Conservation (phyloP, 2,888 invertebrate species). For the Lasioglossum figueresi region DNA sequence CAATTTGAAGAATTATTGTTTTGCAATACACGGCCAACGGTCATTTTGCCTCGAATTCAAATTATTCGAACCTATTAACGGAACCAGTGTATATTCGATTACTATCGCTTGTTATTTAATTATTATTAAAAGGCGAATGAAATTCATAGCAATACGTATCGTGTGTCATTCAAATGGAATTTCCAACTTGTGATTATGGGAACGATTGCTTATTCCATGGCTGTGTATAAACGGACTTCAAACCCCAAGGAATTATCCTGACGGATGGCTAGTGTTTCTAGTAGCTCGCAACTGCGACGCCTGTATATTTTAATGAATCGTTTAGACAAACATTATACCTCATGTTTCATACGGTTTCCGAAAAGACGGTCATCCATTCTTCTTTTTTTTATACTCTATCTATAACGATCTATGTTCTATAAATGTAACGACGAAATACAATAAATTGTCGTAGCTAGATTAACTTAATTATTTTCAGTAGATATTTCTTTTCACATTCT, state of each 20-base stretch:
- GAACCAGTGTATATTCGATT: slow-evolving; percentile 11
- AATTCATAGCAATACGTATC: slow-evolving; percentile 50
- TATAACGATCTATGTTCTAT: slow-evolving; percentile 62
- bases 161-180: slow-evolving; percentile 45
- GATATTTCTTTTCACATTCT: neutral
- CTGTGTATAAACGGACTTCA: slow-evolving; percentile 74
- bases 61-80: slow-evolving; percentile 16
- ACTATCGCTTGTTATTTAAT: slow-evolving; percentile 46
- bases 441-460: slow-evolving; percentile 67
- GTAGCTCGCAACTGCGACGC: slow-evolving; percentile 44
- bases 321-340: slow-evolving; percentile 68
- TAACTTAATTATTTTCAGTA: slow-evolving; percentile 15
- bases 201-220: slow-evolving; percentile 67
- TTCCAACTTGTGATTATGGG: slow-evolving; percentile 52
- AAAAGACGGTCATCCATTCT: slow-evolving; percentile 45
- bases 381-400: slow-evolving; percentile 69
- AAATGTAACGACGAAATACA: slow-evolving; percentile 68
- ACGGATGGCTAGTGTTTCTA: slow-evolving; percentile 60
- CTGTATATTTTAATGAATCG: slow-evolving; percentile 59
- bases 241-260: slow-evolving; percentile 57
- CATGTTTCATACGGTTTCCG: slow-evolving; percentile 64
- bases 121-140: slow-evolving; percentile 35
- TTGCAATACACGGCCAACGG: slow-evolving; percentile 34
- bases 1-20: slow-evolving; percentile 27
- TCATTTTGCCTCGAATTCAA: slow-evolving; percentile 50